phyloP scores from a whole-genome alignment of 2,888 invertebrate species.

The Prosapia bicincta region DNA sequence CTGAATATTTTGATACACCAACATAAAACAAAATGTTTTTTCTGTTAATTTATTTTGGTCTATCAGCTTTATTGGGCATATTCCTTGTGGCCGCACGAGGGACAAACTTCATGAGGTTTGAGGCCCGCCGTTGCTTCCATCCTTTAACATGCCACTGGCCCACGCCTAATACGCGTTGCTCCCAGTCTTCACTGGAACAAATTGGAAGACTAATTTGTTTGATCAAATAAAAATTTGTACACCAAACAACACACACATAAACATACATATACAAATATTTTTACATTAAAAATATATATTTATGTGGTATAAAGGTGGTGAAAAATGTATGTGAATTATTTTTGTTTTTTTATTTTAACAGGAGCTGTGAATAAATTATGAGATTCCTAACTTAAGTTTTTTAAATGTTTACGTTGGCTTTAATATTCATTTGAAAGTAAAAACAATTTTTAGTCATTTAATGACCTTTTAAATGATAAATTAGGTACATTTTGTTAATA shows the following conservation, averaged over 20 bases:
- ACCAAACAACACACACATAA: neutral
- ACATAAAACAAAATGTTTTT: neutral
- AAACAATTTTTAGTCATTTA: too few relatives aligned
- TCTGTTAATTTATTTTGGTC: neutral
- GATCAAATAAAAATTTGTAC: neutral
- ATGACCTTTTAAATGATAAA: too few relatives aligned
- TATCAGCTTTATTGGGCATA: neutral
- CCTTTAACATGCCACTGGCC: neutral
- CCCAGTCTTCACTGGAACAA: conserved; percentile 2
- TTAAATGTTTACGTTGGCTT: too few relatives aligned
- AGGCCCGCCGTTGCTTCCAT: neutral
- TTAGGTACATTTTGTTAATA: too few relatives aligned
- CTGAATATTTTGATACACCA: neutral
- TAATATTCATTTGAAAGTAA: too few relatives aligned
- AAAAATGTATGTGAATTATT: neutral
- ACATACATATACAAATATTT: neutral
- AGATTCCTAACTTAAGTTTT: too few relatives aligned
- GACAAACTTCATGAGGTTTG: neutral
- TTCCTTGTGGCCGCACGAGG: neutral
- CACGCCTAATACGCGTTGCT: neutral
- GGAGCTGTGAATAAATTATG: too few relatives aligned
- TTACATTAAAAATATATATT: neutral
- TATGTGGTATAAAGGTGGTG: neutral
- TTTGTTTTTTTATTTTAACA: too few relatives aligned
- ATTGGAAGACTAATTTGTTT: neutral